Evolutionary conservation across 2,888 invertebrate species (phyloP).

Genomic region (Alsophila aescularia): DNA sequence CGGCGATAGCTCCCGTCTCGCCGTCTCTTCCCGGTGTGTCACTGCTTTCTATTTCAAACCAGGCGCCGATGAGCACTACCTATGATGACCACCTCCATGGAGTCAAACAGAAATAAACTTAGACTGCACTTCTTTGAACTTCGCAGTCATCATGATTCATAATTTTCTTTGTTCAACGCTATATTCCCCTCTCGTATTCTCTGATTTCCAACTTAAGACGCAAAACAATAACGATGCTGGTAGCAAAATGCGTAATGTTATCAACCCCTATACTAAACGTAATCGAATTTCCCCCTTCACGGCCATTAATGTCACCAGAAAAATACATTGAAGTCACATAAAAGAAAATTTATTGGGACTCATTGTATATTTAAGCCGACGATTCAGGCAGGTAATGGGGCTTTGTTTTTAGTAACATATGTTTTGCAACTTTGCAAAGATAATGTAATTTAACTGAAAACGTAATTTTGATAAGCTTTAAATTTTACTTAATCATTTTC

Average conservation of each 20-base stretch:
- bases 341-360: constrained; percentile 40
- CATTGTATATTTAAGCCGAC: background rate
- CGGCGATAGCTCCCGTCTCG: constrained; percentile 50
- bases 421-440: background rate
- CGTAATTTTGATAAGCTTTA: background rate
- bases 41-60: constrained; percentile 73
- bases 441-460: too few relatives aligned
- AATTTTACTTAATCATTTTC: constrained; percentile 16
- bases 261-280: constrained; percentile 20
- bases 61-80: constrained; percentile 64
- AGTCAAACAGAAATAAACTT: constrained; percentile 40
- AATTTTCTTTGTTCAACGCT: constrained; percentile 28
- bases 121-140: constrained; percentile 32
- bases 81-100: constrained; percentile 49
- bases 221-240: constrained; percentile 22
- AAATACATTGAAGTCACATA: constrained; percentile 44
- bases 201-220: constrained; percentile 11
- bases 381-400: background rate
- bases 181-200: constrained; percentile 1
- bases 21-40: constrained; percentile 65
- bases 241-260: constrained; percentile 9
- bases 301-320: constrained; percentile 34
- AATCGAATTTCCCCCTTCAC: constrained; percentile 17
- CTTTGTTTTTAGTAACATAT: background rate
- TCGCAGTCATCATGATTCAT: constrained; percentile 32